phyloP scores from a whole-genome alignment of 2,888 invertebrate species.

The Eutolmus rufibarbis region DNA sequence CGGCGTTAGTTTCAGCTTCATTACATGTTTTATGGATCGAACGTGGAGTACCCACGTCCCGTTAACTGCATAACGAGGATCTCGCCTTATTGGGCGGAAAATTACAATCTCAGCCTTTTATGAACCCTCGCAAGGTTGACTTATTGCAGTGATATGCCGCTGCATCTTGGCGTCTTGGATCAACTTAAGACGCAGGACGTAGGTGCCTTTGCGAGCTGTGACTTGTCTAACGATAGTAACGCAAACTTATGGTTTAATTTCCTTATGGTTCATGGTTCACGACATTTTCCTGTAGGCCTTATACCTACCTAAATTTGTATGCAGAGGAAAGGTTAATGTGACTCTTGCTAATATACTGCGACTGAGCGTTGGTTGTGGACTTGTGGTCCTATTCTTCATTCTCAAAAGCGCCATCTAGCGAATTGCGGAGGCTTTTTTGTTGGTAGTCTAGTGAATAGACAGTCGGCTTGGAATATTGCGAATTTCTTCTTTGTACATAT shows the following conservation, averaged over 20 bases:
- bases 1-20: background rate
- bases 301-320: background rate
- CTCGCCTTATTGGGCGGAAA: background rate
- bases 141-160: background rate
- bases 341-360: background rate
- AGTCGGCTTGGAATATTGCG: too few relatives aligned
- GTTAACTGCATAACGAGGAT: background rate
- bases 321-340: background rate
- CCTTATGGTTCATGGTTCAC: background rate
- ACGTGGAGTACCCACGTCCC: background rate
- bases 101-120: background rate
- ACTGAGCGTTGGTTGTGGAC: too few relatives aligned
- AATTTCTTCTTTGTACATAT: too few relatives aligned
- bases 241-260: background rate
- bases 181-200: background rate
- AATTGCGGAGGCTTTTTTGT: too few relatives aligned
- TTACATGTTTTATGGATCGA: background rate
- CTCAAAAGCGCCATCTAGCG: too few relatives aligned
- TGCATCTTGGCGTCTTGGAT: background rate
- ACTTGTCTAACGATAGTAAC: background rate
- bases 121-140: background rate
- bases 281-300: background rate
- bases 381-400: too few relatives aligned
- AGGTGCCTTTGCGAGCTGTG: background rate
- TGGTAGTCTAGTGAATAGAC: too few relatives aligned